Evolutionary conservation across 1,140 invertebrate species (phyloP), one percentile per base, ranked within the genome.

Genomic region (Adelges cooleyi): DNA sequence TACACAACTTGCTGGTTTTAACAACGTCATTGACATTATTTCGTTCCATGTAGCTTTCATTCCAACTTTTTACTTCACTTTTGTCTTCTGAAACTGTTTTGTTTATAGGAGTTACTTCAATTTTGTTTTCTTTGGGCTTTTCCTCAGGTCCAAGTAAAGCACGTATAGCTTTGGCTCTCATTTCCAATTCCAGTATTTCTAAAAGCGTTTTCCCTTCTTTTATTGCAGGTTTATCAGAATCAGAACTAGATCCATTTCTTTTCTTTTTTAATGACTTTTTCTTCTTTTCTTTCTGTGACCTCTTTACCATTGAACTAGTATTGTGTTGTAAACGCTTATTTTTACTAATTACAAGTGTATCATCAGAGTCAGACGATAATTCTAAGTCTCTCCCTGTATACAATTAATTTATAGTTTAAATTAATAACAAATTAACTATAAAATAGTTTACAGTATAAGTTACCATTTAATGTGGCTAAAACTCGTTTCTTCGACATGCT

Each of bases 151-250:
- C 53, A n/a, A 80, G 76, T 18, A 80, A 72, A 62, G 78, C 78
- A 71, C 77, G 72, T 65, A 80, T 79, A 11, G 79, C 78, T 38
- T 77, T 72, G 13, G 78, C 78, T 68, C 78, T 73, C 79, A 80
- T 80, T 72, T 80, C 79, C 29, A 80, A 67, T 65, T 80, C 78
- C 38, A 80, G 70, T 38, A 79, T 72, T 70, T 79, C 79, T 13
- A 79, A 68, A 17, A 77, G 73, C 71, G 75, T 79, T 68, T 78
- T 77, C 13, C 76, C 81, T 68, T 78, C 75, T 67, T 77, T 77
- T 67, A 71, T 69, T 49, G 74, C 46, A 15, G 25, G 3, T 25
- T 42, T 42, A 8, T 50, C 18, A 29, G 8, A 6, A 27, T 62
- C 49, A 20, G 22, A 17, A 22, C 65, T 23, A 17, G 22, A 29